These are phyloP conservation scores for Emydocephalus ijimae DNA, from an alignment of 2,113 vertebrate species.

Conservation along the genomic window DNA sequence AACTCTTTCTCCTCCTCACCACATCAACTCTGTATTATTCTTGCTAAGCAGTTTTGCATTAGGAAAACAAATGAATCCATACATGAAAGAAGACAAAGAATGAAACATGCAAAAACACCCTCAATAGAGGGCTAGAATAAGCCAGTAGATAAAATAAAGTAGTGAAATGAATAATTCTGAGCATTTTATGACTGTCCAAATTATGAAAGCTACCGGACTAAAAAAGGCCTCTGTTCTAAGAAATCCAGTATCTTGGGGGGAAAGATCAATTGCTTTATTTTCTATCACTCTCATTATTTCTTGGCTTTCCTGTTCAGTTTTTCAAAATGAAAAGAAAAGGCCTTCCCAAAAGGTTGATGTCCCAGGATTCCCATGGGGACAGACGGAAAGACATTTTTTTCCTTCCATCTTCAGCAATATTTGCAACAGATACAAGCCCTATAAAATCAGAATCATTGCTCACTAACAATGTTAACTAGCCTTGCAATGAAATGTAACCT, in stretches of 20 bases:
- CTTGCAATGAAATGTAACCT: conserved; percentile 80
- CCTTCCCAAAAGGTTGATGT: conserved; percentile 59
- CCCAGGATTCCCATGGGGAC: conserved; percentile 7
- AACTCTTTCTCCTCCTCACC: background rate
- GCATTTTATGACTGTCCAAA: conserved; percentile 39
- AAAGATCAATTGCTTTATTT: background rate
- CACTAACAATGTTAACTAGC: conserved; percentile 72
- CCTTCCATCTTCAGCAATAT: conserved; percentile 57
- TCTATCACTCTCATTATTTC: background rate
- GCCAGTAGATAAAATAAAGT: conserved; percentile 40
- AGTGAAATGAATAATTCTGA: background rate
- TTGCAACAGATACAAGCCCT: conserved; percentile 73
- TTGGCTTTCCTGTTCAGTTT: conserved; percentile 45
- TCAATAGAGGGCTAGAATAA: conserved; percentile 39
- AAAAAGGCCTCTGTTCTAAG: background rate
- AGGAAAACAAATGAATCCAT: conserved; percentile 25
- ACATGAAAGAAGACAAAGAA: conserved; percentile 40
- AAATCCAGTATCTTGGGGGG: fast-evolving
- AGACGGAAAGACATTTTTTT: conserved; percentile 27
- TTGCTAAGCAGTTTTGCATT: background rate
- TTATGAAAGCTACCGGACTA: background rate
- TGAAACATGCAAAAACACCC: conserved; percentile 34
- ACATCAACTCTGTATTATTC: background rate
- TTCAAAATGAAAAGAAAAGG: conserved; percentile 40
- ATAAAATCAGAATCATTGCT: conserved; percentile 69